These are phyloP conservation scores for Triplophysa tibetana DNA, from an alignment of 2,113 vertebrate genomes.

Conservation along the genomic window DNA sequence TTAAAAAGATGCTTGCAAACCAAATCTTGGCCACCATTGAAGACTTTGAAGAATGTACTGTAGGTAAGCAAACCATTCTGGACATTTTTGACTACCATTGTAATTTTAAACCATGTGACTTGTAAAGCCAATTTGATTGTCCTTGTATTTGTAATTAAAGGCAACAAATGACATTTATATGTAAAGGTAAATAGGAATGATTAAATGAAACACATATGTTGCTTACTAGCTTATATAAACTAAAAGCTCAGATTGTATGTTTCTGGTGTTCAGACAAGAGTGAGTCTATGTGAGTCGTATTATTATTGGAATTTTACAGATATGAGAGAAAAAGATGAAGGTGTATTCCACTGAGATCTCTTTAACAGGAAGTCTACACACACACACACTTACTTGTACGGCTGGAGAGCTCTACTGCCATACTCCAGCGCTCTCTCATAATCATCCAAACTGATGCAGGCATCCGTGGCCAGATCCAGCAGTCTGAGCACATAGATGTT, in stretches of 20 bases:
- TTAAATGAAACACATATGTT: too few relatives aligned
- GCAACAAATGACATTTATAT: too few relatives aligned
- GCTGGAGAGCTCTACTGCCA: slow-evolving; percentile 79
- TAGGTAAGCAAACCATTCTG: too few relatives aligned
- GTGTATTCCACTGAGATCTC: background rate
- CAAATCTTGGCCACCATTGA: too few relatives aligned
- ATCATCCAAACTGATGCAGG: slow-evolving; percentile 80
- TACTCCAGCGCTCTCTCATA: slow-evolving; percentile 82
- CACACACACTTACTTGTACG: slow-evolving; percentile 78
- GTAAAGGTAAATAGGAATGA: too few relatives aligned
- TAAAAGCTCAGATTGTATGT: slow-evolving; percentile 19
- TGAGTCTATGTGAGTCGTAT: slow-evolving; percentile 6
- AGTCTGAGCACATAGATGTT: slow-evolving; percentile 88
- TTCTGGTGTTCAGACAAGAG: slow-evolving; percentile 1
- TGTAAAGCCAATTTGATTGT: too few relatives aligned
- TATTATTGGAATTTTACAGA: slow-evolving; percentile 13
- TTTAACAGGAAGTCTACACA: slow-evolving; percentile 19
- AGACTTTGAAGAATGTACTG: too few relatives aligned
- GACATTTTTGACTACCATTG: too few relatives aligned
- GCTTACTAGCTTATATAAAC: background rate
- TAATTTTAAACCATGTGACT: too few relatives aligned
- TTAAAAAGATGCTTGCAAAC: too few relatives aligned
- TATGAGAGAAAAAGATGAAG: background rate
- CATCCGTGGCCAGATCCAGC: slow-evolving; percentile 85
- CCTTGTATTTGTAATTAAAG: too few relatives aligned